Evolutionary conservation across 1,140 invertebrate species (phyloP), one percentile per base, ranked within the genome.

Genomic region (Dendrolimus punctatus): DNA sequence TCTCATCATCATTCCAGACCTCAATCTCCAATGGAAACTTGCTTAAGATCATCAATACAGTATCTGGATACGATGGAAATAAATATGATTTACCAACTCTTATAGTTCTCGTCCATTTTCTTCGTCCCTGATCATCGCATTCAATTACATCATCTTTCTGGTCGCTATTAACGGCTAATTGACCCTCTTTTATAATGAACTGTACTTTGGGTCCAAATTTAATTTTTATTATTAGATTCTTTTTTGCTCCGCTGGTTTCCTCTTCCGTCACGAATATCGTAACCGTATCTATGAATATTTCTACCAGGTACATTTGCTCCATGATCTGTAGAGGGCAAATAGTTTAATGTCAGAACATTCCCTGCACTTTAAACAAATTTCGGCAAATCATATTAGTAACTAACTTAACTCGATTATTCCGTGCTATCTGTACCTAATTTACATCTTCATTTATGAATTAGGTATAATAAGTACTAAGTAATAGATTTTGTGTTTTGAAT

Each of bases 281-380:
- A 7, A 86, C 71, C 68, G 76, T 79, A 71, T 86, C 76, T 58
- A 86, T 75, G 68, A 86, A 82, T 73, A 86, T 83, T 60, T 86
- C 83, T 60, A 86, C 49, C 71, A 86, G 66, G 73, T 84, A 86
- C 68, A 86, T 76, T 84, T 86, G 83, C 75, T 86, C 80, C 82
- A 86, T 86, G 73, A 86, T 71, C 82, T 86, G 82, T 59, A 56
- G 71, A 83, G 62, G 71, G 71, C 66, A 82, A 85, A 56, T 23
- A 23, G 71, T 53, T 62, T 78, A 70, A 66, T 59, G 69, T 81
- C 63, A 81, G 71, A 79, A 74, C 52, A 66, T 48, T 66, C 56
- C 60, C 57, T 66, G 70, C 60, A 46, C 49, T 23, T 23, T 23
- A 23, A 23, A 23, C 23, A 23, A 23, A 3, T 23, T 23, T 23